Conservation (phyloP, 2,888 invertebrate species). For the Pharmacophagus antenor region DNA sequence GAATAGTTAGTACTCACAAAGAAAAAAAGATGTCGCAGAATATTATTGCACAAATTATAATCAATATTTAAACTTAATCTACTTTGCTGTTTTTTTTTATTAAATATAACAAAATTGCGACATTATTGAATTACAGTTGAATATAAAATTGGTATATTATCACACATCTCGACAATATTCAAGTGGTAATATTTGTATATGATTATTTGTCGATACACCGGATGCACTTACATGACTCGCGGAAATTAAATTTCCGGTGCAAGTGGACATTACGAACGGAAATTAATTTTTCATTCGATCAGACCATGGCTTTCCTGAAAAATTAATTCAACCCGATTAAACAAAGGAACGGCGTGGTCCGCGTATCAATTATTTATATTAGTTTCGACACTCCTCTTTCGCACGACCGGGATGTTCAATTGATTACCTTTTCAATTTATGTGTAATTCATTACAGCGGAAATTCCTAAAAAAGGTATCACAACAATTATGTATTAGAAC, state of each 20-base stretch:
- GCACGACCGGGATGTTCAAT: conserved; percentile 1
- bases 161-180: not conserved
- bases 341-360: conserved; percentile 17
- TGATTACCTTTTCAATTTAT: conserved; percentile 2
- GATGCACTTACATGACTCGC: conserved; percentile 20
- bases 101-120: not conserved
- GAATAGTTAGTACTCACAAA: no score
- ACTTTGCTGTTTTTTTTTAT: no score
- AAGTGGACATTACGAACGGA: conserved; percentile 21
- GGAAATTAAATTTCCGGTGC: conserved; percentile 22
- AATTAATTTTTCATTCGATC: conserved; percentile 26
- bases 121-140: not conserved
- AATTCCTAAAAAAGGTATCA: no score
- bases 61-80: no score
- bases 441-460: no score
- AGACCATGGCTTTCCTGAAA: conserved; percentile 13
- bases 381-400: conserved; percentile 5
- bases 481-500: no score
- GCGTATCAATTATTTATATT: conserved; percentile 19
- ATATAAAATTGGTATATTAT: no score
- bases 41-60: no score
- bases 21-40: no score
- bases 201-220: conserved; percentile 15
- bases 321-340: conserved; percentile 11
- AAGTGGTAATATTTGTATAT: not conserved